phyloP scores from a whole-genome alignment of 2,113 vertebrate genomes.

The Jacana jacana region DNA sequence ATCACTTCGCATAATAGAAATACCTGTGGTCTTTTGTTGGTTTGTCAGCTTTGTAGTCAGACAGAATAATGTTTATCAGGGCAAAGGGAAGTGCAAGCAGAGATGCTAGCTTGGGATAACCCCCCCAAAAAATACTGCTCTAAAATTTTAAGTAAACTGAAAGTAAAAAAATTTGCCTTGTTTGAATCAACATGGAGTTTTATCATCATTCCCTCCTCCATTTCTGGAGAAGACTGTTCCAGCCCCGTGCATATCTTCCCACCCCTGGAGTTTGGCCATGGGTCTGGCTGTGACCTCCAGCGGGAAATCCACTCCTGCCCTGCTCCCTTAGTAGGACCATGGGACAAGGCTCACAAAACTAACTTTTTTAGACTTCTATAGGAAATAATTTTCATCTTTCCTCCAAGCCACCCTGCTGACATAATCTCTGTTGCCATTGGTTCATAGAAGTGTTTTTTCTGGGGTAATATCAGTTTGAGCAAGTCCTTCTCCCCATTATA shows the following conservation, averaged over 20 bases:
- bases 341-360: not conserved
- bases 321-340: fast-evolving
- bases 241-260: fast-evolving
- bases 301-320: not conserved
- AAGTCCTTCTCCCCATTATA: not conserved
- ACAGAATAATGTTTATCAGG: not conserved
- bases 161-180: not conserved
- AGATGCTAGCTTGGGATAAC: not conserved
- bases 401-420: not conserved
- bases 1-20: not conserved
- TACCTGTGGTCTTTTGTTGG: slow-evolving; percentile 44
- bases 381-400: not conserved
- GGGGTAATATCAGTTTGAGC: not conserved
- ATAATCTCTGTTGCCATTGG: not conserved
- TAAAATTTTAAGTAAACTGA: not conserved
- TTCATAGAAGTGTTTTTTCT: not conserved
- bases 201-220: not conserved
- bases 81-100: slow-evolving; percentile 4
- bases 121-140: not conserved
- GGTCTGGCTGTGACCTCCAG: not conserved
- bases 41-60: slow-evolving; percentile 8
- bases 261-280: not conserved
- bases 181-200: not conserved
- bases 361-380: not conserved
- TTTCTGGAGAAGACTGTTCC: not conserved